Evolutionary conservation across 92 coral and sea anemone genomes (phyloP).

Genomic region (Parazoanthus atlanticus): DNA sequence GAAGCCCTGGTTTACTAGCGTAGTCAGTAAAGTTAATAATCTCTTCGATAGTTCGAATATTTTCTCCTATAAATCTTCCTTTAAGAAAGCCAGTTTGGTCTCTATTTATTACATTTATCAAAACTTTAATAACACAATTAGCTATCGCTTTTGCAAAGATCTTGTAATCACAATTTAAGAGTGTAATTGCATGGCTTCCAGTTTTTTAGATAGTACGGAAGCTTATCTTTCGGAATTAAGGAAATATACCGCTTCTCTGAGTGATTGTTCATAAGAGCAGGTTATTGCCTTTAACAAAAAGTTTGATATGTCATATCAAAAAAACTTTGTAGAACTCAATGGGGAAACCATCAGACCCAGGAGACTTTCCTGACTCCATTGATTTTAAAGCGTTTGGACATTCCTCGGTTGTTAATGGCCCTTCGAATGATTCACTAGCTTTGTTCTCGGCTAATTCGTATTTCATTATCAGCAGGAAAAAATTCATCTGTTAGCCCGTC

Average conservation of each 20-base stretch:
- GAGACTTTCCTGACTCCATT: background rate
- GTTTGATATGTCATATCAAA: background rate
- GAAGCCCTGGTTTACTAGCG: background rate
- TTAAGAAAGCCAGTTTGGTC: background rate
- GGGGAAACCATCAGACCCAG: background rate
- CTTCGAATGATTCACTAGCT: too few species aligned
- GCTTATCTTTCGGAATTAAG: background rate
- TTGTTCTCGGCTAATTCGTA: too few species aligned
- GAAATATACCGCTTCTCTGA: background rate
- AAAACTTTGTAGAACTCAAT: background rate
- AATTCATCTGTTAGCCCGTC: too few species aligned
- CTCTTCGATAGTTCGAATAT: constrained; percentile 2
- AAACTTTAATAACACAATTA: background rate
- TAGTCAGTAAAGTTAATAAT: background rate
- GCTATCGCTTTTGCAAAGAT: background rate
- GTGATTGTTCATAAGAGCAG: background rate
- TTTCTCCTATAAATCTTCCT: background rate
- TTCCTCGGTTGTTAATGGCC: too few species aligned
- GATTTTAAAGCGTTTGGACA: constrained; percentile 3
- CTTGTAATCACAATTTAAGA: background rate
- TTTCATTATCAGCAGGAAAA: too few species aligned
- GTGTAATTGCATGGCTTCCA: background rate
- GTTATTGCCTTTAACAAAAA: background rate
- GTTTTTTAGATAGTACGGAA: constrained; percentile 2
- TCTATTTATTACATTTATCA: constrained; percentile 9